phyloP scores from a whole-genome alignment of 2,113 vertebrate genomes.

The Hemiscyllium ocellatum region DNA sequence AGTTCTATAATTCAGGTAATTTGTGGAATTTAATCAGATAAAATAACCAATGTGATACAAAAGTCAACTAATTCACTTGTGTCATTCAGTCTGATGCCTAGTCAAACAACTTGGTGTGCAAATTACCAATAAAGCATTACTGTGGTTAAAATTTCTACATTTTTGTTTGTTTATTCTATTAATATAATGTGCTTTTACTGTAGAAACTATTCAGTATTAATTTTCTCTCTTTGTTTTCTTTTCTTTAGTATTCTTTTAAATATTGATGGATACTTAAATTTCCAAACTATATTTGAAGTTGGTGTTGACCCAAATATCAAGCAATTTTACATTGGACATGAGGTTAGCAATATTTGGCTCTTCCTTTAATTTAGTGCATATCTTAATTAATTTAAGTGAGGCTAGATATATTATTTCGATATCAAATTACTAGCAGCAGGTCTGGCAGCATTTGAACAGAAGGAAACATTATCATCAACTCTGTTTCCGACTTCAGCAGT shows the following conservation, averaged over 20 bases:
- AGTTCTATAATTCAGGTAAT: not conserved
- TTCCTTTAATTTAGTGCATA: not conserved
- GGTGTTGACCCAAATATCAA: not conserved
- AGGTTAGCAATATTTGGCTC: not conserved
- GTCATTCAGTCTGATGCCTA: not conserved
- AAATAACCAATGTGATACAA: not conserved
- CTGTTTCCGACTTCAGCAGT: not conserved
- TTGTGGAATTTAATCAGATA: not conserved
- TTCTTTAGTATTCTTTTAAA: not conserved
- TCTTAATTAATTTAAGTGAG: not conserved
- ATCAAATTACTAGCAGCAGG: not conserved
- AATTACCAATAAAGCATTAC: not conserved
- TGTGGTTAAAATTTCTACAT: not conserved
- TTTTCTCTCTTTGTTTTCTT: not conserved
- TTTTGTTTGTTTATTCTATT: not conserved
- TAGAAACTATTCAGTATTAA: not conserved
- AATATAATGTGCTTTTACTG: not conserved
- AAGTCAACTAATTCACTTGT: not conserved
- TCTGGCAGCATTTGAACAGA: not conserved
- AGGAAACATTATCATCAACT: not conserved
- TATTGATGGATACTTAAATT: constrained; percentile 15
- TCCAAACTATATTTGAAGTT: not conserved
- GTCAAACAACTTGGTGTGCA: not conserved
- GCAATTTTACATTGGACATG: constrained; percentile 20
- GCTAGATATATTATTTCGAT: not conserved